These are phyloP conservation scores for Tapera naevia DNA, from an alignment of 2,797 vertebrate species.

Conservation along the genomic window DNA sequence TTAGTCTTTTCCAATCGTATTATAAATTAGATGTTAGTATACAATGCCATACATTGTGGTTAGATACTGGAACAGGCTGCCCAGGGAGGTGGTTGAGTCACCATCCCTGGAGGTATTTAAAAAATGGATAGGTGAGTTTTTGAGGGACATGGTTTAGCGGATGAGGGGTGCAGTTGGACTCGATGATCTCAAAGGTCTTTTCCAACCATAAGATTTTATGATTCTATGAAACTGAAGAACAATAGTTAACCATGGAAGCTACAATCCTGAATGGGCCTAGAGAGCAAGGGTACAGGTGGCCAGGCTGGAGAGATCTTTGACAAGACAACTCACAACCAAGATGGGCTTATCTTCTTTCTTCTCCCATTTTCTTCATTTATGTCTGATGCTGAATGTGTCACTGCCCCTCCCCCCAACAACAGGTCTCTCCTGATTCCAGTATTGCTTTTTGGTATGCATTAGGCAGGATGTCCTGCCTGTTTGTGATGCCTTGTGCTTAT, in stretches of 20 bases:
- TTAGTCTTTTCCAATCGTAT: background rate
- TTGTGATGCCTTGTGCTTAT: background rate
- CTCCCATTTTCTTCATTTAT: background rate
- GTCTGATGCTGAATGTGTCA: background rate
- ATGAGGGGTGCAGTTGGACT: too few species aligned
- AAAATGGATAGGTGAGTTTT: too few species aligned
- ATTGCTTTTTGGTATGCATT: background rate
- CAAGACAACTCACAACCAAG: background rate
- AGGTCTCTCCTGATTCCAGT: background rate
- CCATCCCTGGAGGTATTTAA: too few species aligned
- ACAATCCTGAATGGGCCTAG: background rate
- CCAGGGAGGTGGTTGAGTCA: too few species aligned
- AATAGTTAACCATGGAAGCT: background rate
- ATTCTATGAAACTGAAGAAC: background rate
- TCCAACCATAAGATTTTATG: too few species aligned
- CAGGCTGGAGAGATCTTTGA: background rate
- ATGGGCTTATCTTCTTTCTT: background rate
- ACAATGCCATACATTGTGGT: too few species aligned
- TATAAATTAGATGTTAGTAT: background rate
- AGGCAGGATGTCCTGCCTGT: background rate
- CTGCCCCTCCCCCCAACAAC: accelerated
- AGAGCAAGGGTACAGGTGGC: background rate
- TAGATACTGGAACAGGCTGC: too few species aligned
- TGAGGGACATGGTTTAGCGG: too few species aligned
- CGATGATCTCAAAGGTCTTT: too few species aligned